phyloP scores from a whole-genome alignment of 2,113 vertebrate species.

The Penelope pileata region DNA sequence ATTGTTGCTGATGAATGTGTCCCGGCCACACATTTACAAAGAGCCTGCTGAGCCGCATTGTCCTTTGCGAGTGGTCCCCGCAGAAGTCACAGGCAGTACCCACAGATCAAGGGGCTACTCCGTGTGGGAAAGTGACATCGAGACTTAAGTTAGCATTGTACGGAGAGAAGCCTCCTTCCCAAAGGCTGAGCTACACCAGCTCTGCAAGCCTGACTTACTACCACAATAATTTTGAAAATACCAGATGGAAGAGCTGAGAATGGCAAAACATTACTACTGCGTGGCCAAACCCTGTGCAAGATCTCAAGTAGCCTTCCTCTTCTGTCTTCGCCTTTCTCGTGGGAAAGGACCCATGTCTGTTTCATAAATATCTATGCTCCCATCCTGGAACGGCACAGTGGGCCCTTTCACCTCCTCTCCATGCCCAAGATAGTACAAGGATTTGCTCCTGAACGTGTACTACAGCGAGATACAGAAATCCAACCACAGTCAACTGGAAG shows the following conservation, averaged over 20 bases:
- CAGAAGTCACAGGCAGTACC: conserved; percentile 16
- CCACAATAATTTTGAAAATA: neutral
- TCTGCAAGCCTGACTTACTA: neutral
- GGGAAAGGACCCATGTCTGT: neutral
- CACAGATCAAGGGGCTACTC: neutral
- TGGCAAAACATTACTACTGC: neutral
- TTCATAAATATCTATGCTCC: neutral
- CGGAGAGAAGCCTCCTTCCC: neutral
- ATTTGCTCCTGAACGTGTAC: neutral
- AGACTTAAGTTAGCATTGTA: neutral
- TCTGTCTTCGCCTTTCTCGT: neutral
- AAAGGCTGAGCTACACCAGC: neutral
- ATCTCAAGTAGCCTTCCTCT: neutral
- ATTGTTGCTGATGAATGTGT: conserved; percentile 30
- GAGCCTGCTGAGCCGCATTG: conserved; percentile 15
- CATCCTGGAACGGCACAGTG: rapidly evolving
- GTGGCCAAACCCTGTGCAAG: neutral
- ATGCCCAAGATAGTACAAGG: neutral
- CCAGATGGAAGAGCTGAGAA: neutral
- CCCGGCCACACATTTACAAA: neutral
- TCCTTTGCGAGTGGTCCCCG: neutral
- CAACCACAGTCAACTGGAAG: neutral
- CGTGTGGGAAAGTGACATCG: neutral
- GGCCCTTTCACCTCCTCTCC: neutral
- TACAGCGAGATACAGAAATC: neutral